Conservation (phyloP, 2,113 vertebrate species). For the Tringa solitaria region DNA sequence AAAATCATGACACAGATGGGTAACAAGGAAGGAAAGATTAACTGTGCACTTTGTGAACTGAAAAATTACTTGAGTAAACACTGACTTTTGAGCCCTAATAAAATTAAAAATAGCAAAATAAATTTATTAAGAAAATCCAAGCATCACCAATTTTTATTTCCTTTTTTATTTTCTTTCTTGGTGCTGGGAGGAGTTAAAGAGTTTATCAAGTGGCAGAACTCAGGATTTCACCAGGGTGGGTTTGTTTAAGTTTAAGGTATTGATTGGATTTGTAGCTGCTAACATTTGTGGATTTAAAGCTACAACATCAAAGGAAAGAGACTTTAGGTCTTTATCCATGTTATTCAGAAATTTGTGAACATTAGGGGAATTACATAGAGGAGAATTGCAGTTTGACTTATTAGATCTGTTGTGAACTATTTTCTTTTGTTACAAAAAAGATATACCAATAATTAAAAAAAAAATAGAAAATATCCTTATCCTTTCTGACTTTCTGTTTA, state of each 20-base stretch:
- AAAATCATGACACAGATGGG: not conserved
- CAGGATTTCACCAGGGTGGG: not conserved
- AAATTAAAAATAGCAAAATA: constrained; percentile 29
- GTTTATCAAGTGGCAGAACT: constrained; percentile 24
- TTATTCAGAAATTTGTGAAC: not conserved
- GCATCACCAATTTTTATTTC: not conserved
- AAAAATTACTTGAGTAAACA: not conserved
- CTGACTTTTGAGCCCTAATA: not conserved
- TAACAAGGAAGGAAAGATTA: not conserved
- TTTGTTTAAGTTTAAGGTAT: constrained; percentile 45
- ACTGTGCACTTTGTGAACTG: not conserved
- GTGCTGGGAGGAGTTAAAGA: constrained; percentile 20
- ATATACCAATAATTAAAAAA: not conserved
- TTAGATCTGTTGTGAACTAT: not conserved
- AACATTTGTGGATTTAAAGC: constrained; percentile 13
- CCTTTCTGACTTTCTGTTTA: not conserved
- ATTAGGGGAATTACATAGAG: not conserved
- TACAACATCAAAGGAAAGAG: not conserved
- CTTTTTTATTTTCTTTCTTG: not conserved
- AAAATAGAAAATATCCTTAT: not conserved
- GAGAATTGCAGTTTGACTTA: not conserved
- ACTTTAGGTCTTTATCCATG: not conserved
- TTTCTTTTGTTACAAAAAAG: not conserved
- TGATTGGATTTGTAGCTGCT: constrained; percentile 41
- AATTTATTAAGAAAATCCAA: not conserved